Conservation (phyloP, 2,113 vertebrate species). For the Leucoraja erinaceus region DNA sequence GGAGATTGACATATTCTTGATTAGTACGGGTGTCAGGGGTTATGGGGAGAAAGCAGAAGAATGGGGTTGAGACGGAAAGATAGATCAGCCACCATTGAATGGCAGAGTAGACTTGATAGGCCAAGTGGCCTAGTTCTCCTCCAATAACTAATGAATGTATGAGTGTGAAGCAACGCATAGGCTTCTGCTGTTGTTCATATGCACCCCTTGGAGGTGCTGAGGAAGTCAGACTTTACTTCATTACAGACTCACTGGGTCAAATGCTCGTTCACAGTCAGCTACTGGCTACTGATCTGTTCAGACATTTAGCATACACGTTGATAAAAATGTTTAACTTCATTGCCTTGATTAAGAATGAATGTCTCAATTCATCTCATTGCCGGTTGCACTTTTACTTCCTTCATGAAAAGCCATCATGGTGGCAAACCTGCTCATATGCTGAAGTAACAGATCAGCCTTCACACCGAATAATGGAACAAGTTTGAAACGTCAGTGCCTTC, state of each 20-base stretch:
- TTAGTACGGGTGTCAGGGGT: too few species aligned
- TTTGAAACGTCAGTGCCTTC: too few species aligned
- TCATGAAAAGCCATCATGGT: too few species aligned
- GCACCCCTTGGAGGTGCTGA: background rate
- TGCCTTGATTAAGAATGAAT: background rate
- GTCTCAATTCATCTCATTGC: background rate
- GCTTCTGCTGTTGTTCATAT: background rate
- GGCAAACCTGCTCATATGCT: background rate
- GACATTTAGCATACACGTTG: background rate
- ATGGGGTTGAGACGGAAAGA: too few species aligned
- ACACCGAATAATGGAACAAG: too few species aligned
- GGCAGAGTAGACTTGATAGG: too few species aligned
- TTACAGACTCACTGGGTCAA: background rate
- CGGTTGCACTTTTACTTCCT: background rate
- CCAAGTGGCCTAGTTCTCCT: too few species aligned
- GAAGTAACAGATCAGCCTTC: too few species aligned
- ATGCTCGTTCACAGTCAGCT: background rate
- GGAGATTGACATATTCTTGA: too few species aligned
- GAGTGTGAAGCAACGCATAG: background rate
- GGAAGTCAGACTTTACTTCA: background rate
- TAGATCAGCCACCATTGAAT: too few species aligned
- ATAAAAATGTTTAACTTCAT: background rate
- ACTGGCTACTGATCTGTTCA: background rate
- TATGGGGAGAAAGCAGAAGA: too few species aligned
- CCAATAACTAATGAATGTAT: too few species aligned